Conservation (phyloP, 2,888 invertebrate species). For the Saturnia pavonia region DNA sequence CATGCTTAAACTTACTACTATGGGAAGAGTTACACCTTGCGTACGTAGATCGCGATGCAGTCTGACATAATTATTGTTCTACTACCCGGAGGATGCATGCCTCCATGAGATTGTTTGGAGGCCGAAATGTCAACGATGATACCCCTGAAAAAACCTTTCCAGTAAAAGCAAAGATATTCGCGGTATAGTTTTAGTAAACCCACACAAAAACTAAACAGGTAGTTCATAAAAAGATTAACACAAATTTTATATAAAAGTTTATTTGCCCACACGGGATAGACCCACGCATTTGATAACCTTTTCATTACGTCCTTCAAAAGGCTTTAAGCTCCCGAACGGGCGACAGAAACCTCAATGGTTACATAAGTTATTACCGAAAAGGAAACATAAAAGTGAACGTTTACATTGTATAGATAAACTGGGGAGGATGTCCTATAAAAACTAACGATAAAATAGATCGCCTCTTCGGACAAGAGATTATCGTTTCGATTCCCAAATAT, state of each 20-base stretch:
- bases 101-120: no score
- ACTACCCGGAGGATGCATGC: no score
- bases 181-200: not conserved
- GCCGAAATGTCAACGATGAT: no score
- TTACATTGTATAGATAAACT: constrained; percentile 23
- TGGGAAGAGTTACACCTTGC: no score
- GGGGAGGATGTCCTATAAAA: constrained; percentile 39
- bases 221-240: constrained; percentile 9
- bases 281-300: constrained; percentile 13
- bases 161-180: not conserved
- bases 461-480: constrained; percentile 24
- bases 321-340: constrained; percentile 10
- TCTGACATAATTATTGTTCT: no score
- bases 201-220: not conserved
- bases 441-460: constrained; percentile 32
- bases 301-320: constrained; percentile 14
- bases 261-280: not conserved
- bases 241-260: constrained; percentile 8
- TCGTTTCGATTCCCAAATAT: constrained; percentile 26
- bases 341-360: constrained; percentile 12
- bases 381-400: constrained; percentile 23
- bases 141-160: no score
- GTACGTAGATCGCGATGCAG: no score
- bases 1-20: no score
- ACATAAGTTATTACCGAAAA: constrained; percentile 17